Evolutionary conservation across 2,797 vertebrate genomes (phyloP).

Genomic region (Tauraco hartlaubi): DNA sequence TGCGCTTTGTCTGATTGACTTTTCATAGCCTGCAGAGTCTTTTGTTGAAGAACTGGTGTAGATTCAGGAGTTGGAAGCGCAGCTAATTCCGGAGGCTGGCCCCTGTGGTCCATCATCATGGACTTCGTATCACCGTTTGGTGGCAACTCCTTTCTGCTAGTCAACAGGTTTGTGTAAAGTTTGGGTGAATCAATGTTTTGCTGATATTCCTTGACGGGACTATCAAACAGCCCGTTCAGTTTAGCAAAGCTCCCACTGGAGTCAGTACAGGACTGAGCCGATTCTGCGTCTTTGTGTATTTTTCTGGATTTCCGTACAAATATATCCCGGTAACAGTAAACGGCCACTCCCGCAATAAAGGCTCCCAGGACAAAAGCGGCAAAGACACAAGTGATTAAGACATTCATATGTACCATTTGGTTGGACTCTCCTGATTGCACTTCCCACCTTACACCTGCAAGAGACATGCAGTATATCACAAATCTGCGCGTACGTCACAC

Average conservation of each 20-base stretch:
- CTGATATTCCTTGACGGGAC: constrained; percentile 97
- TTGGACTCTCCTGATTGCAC: constrained; percentile 93
- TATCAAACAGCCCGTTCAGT: constrained; percentile 95
- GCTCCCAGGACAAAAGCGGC: constrained; percentile 96
- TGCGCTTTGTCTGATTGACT: constrained; percentile 92
- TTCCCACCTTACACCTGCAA: constrained; percentile 95
- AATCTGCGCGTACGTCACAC: neutral
- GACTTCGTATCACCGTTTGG: constrained; percentile 89
- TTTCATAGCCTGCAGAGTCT: constrained; percentile 92
- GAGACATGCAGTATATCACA: constrained; percentile 60
- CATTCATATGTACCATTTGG: constrained; percentile 99
- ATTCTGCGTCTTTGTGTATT: constrained; percentile 94
- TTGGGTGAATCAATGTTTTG: constrained; percentile 94
- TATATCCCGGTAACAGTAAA: constrained; percentile 95
- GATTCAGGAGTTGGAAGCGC: constrained; percentile 97
- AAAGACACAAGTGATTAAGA: constrained; percentile 98
- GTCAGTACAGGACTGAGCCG: constrained; percentile 93
- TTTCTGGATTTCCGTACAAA: constrained; percentile 92
- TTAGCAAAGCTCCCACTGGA: constrained; percentile 96
- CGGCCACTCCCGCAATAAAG: constrained; percentile 94
- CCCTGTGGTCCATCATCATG: constrained; percentile 90
- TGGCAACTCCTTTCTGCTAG: constrained; percentile 89
- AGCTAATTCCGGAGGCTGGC: constrained; percentile 93
- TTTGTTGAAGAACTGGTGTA: constrained; percentile 96
- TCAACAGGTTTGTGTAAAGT: constrained; percentile 93